A percentile compares a stretch with the other conserved stretches of the same genome.
Conservation (phyloP, 2,113 vertebrate species). For the Limnothrissa miodon region DNA sequence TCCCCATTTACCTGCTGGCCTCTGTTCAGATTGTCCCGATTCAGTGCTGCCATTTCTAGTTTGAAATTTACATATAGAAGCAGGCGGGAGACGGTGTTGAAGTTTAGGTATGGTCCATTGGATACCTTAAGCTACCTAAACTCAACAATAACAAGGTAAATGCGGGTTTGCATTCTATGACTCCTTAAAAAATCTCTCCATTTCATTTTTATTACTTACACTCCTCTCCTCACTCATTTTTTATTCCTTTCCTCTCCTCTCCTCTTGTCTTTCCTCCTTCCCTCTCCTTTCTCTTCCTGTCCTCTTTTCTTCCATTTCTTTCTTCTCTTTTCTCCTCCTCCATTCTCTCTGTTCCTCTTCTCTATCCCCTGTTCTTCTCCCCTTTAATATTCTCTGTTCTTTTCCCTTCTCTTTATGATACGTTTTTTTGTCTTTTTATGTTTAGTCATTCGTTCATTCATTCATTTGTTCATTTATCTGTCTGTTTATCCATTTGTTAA, state of each 20-base stretch:
- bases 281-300: background rate
- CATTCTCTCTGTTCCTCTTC: background rate
- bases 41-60: too few relatives aligned
- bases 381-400: constrained; percentile 54
- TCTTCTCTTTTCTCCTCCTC: constrained; percentile 37
- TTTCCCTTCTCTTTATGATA: constrained; percentile 55
- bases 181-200: too few relatives aligned
- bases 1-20: too few relatives aligned
- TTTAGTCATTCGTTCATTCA: background rate
- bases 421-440: too few relatives aligned
- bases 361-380: constrained; percentile 36
- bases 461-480: background rate
- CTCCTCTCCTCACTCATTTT: background rate
- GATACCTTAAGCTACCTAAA: too few relatives aligned
- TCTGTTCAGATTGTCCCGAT: too few relatives aligned
- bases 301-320: constrained; percentile 38
- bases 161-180: too few relatives aligned
- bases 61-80: too few relatives aligned
- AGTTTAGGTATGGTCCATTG: too few relatives aligned
- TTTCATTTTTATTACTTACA: constrained; percentile 50
- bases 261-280: background rate
- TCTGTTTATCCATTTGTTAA: too few relatives aligned
- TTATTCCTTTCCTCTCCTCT: background rate
- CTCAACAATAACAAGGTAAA: too few relatives aligned
- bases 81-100: too few relatives aligned